phyloP scores from a whole-genome alignment of 2,113 vertebrate genomes.

The Marcusenius ussheri region DNA sequence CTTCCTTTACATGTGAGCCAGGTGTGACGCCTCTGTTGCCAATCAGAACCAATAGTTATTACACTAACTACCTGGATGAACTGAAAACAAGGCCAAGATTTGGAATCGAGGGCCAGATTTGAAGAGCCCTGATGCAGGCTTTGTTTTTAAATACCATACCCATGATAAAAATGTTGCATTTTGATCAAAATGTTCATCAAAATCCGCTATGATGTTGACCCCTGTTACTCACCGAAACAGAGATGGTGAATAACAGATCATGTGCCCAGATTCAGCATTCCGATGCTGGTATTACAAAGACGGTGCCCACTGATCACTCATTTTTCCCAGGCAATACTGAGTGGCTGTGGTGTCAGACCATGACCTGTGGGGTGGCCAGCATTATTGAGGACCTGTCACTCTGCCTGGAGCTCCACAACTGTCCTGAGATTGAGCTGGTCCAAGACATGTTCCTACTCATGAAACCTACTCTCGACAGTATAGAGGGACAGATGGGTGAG shows the following conservation, averaged over 20 bases:
- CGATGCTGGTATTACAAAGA: background rate
- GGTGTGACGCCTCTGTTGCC: too few species aligned
- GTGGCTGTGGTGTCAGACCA: constrained; percentile 67
- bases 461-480: constrained; percentile 54
- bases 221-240: background rate
- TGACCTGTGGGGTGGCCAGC: constrained; percentile 51
- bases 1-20: too few species aligned
- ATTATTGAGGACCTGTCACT: constrained; percentile 64
- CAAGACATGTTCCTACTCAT: constrained; percentile 60
- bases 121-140: background rate
- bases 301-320: background rate
- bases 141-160: background rate
- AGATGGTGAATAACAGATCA: background rate
- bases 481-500: constrained; percentile 54
- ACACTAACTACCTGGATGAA: too few species aligned
- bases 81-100: too few species aligned
- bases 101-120: too few species aligned
- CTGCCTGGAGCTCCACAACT: constrained; percentile 49
- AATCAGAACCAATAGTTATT: too few species aligned
- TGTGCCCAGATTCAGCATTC: background rate
- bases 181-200: background rate
- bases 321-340: constrained; percentile 59
- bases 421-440: constrained; percentile 58
- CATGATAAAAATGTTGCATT: background rate
- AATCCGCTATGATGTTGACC: background rate